Evolutionary conservation across 2,888 invertebrate species (phyloP).

Genomic region (Agrochola lota): DNA sequence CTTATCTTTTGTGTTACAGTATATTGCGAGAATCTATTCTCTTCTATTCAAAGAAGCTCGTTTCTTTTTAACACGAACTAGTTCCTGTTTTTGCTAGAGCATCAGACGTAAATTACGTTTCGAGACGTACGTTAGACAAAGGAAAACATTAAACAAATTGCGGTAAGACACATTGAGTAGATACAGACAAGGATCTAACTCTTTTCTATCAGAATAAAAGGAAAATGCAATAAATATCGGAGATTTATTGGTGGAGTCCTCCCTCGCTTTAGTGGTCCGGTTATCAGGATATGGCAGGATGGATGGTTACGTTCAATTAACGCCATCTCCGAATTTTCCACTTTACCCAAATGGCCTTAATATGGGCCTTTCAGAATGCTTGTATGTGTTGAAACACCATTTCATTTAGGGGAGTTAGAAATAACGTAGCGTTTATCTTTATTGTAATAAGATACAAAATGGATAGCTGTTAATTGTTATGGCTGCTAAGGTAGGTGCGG

Average conservation of each 20-base stretch:
- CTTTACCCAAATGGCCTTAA: conserved; percentile 53
- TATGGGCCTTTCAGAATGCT: conserved; percentile 47
- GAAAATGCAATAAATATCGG: conserved; percentile 64
- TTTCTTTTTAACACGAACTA: conserved; percentile 1
- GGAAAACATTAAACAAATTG: conserved; percentile 20
- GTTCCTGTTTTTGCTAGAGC: conserved; percentile 7
- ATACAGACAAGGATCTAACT: conserved; percentile 41
- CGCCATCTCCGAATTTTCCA: conserved; percentile 61
- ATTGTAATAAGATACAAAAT: not conserved
- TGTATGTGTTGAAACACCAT: conserved; percentile 22
- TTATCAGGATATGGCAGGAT: conserved; percentile 53
- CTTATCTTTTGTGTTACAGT: conserved; percentile 7
- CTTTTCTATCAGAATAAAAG: conserved; percentile 61
- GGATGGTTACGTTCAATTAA: conserved; percentile 67
- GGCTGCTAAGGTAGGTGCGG: not conserved
- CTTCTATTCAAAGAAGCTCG: not conserved
- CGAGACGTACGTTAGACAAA: not conserved
- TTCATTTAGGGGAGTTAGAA: conserved; percentile 15
- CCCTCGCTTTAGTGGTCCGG: conserved; percentile 51
- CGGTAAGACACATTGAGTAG: conserved; percentile 19
- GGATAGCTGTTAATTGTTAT: conserved; percentile 12
- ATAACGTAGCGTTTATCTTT: not conserved
- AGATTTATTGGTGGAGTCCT: conserved; percentile 55
- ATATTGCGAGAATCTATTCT: conserved; percentile 6
- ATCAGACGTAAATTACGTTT: not conserved